Percentiles rank a stretch among this genome's conserved stretches.
Conservation (phyloP, 2,113 vertebrate genomes). For the Apistogramma diplotaenia region DNA sequence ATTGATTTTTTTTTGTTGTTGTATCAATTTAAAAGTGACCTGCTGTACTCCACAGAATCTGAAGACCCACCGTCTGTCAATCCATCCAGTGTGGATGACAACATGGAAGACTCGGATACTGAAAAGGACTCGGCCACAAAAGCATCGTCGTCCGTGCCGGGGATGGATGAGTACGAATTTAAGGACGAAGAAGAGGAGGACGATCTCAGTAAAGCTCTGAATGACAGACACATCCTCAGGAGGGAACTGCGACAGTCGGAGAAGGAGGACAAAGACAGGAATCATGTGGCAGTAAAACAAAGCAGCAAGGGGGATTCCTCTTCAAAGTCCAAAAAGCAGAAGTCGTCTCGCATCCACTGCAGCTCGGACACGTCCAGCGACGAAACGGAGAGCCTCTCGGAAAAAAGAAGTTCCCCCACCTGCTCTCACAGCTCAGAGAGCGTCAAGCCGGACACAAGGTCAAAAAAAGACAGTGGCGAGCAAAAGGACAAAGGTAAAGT, state of each 20-base stretch:
- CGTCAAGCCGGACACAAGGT: conserved; percentile 80
- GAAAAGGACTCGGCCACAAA: conserved; percentile 89
- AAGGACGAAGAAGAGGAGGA: conserved; percentile 89
- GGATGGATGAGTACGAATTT: conserved; percentile 96
- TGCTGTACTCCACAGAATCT: conserved; percentile 80
- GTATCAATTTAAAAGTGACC: neutral
- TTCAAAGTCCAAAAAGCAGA: conserved; percentile 88
- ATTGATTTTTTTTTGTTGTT: neutral
- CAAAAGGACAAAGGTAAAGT: conserved; percentile 95
- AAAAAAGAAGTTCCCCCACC: conserved; percentile 83
- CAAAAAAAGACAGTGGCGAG: conserved; percentile 87
- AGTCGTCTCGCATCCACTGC: conserved; percentile 84
- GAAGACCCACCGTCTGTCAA: conserved; percentile 93
- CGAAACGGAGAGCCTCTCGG: conserved; percentile 83
- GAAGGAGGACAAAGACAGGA: conserved; percentile 85
- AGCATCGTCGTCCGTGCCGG: conserved; percentile 81
- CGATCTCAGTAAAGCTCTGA: conserved; percentile 88
- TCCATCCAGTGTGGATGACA: conserved; percentile 93
- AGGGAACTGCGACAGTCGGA: conserved; percentile 87
- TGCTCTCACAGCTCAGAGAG: conserved; percentile 83
- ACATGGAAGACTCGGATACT: conserved; percentile 89
- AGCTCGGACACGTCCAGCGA: conserved; percentile 90
- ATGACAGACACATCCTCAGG: conserved; percentile 88
- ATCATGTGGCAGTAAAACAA: conserved; percentile 83
- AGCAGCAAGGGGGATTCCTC: conserved; percentile 83